phyloP scores from a whole-genome alignment of 1,140 invertebrate species.

The Brachionus paranguensis region DNA sequence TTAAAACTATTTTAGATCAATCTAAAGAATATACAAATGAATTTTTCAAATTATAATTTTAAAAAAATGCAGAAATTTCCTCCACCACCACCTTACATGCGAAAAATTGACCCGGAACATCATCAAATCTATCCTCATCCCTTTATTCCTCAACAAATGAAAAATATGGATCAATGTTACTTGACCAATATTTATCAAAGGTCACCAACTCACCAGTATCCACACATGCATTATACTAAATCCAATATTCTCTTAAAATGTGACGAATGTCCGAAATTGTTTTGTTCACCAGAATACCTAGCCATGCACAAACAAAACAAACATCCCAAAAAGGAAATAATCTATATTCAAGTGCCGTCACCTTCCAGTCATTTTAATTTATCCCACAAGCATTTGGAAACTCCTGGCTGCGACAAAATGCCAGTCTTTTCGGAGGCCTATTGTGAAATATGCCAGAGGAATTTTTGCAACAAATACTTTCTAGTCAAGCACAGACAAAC shows the following conservation, averaged over 20 bases:
- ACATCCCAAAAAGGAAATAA: not conserved
- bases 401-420: not conserved
- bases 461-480: slow-evolving; percentile 59
- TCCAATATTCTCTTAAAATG: not conserved
- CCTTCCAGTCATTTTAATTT: not conserved
- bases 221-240: not conserved
- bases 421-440: slow-evolving; percentile 47
- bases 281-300: not conserved
- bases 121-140: not conserved
- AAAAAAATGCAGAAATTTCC: not conserved
- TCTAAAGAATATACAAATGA: not conserved
- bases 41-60: not conserved
- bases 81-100: not conserved
- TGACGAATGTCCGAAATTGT: slow-evolving; percentile 3
- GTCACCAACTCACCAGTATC: not conserved
- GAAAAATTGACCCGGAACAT: not conserved
- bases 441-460: slow-evolving; percentile 56
- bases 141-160: not conserved
- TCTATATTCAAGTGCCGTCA: not conserved
- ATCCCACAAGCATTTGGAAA: not conserved
- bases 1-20: not conserved
- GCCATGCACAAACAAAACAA: not conserved
- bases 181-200: not conserved
- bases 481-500: slow-evolving; percentile 62
- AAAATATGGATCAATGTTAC: not conserved